Conservation (phyloP, 2,888 invertebrate species). For the Xestia c-nigrum region DNA sequence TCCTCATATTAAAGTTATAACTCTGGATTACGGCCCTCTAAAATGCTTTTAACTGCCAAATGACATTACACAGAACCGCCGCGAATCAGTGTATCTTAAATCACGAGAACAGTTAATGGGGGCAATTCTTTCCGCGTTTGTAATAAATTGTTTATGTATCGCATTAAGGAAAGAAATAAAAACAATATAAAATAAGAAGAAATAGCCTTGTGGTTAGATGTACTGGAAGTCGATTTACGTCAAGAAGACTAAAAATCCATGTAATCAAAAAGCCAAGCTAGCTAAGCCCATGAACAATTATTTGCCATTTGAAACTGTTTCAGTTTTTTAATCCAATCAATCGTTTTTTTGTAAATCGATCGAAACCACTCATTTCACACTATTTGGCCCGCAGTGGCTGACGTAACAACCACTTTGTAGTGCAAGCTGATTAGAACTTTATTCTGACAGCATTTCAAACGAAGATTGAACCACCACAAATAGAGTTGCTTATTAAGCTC, state of each 20-base stretch:
- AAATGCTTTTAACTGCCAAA: constrained; percentile 32
- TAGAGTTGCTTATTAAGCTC: too few relatives aligned
- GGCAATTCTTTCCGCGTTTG: constrained; percentile 36
- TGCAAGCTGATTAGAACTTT: too few relatives aligned
- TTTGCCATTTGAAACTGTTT: too few relatives aligned
- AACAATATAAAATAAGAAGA: constrained; percentile 34
- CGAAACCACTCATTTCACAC: too few relatives aligned
- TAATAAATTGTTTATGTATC: constrained; percentile 48
- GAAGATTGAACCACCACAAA: too few relatives aligned
- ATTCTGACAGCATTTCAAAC: too few relatives aligned
- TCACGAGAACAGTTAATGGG: constrained; percentile 45
- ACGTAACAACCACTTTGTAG: too few relatives aligned
- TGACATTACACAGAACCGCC: constrained; percentile 32
- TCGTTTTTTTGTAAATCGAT: too few relatives aligned
- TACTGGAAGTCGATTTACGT: constrained; percentile 20
- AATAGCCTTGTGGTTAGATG: constrained; percentile 27
- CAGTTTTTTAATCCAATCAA: too few relatives aligned
- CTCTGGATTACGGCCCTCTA: constrained; percentile 18
- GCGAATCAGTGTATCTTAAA: constrained; percentile 43
- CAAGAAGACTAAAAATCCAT: constrained; percentile 9
- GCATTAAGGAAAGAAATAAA: constrained; percentile 47
- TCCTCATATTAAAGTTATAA: constrained; percentile 31
- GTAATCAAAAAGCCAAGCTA: too few relatives aligned
- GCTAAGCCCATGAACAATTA: too few relatives aligned
- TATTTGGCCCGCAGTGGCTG: too few relatives aligned